Percentiles rank a stretch among this genome's conserved stretches.
Conservation (phyloP, 2,797 vertebrate species). For the Petrocephalus sullivani region DNA sequence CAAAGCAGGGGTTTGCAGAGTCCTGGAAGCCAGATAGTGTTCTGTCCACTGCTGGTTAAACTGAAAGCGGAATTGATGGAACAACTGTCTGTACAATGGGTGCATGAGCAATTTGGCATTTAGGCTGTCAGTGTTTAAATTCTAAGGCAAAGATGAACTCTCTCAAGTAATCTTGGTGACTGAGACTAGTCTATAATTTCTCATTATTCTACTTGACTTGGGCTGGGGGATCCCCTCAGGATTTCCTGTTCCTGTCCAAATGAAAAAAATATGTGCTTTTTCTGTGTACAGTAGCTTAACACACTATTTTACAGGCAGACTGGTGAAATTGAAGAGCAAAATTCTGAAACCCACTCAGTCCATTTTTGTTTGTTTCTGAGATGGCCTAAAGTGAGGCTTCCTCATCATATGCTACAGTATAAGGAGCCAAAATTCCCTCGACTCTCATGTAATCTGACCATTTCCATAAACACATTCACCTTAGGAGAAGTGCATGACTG, state of each 20-base stretch:
- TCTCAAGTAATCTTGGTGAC: neutral
- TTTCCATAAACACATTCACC: neutral
- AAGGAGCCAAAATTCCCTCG: neutral
- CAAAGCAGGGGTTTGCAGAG: neutral
- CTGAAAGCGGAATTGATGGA: neutral
- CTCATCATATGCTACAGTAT: neutral
- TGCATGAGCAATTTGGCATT: neutral
- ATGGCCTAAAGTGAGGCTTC: neutral
- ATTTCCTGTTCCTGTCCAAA: neutral
- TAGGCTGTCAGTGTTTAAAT: neutral
- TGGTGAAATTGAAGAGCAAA: neutral
- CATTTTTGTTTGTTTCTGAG: neutral
- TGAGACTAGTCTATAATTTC: neutral
- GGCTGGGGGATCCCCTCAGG: neutral
- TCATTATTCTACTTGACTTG: neutral
- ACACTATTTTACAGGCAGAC: neutral
- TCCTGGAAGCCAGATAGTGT: neutral
- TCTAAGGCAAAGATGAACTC: neutral
- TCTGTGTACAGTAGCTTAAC: neutral
- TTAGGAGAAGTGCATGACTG: neutral
- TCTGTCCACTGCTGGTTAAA: neutral
- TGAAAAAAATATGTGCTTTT: neutral
- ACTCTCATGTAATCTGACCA: neutral
- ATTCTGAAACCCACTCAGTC: neutral
- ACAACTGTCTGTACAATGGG: neutral